Conservation (phyloP, 1,140 invertebrate genomes). For the Cherax destructor region DNA sequence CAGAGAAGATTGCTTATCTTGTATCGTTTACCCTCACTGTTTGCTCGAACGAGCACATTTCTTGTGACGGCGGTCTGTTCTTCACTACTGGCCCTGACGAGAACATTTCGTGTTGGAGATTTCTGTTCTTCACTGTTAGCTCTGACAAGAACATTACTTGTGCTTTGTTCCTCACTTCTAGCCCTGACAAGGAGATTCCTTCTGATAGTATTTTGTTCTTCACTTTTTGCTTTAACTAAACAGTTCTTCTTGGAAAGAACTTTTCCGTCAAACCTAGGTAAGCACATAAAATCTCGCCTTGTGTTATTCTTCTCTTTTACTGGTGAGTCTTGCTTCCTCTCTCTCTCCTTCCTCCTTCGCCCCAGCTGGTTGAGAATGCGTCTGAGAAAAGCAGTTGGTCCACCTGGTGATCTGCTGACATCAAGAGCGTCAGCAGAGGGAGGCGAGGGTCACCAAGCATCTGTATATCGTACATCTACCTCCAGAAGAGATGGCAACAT, state of each 20-base stretch:
- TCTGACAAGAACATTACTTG: background rate
- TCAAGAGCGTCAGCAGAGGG: constrained; percentile 59
- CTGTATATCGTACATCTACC: constrained; percentile 89
- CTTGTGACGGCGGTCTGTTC: constrained; percentile 11
- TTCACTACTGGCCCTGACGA: constrained; percentile 47
- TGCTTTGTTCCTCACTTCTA: constrained; percentile 44
- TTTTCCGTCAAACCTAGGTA: constrained; percentile 44
- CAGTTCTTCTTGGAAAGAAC: constrained; percentile 38
- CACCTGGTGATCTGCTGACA: constrained; percentile 57
- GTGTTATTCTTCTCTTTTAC: constrained; percentile 45
- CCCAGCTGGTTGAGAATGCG: constrained; percentile 57
- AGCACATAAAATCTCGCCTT: constrained; percentile 38
- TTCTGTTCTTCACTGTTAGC: constrained; percentile 11
- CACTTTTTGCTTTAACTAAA: constrained; percentile 53
- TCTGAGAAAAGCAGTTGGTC: constrained; percentile 58
- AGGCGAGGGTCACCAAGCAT: constrained; percentile 84
- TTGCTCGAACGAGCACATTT: constrained; percentile 29
- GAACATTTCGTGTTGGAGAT: constrained; percentile 25
- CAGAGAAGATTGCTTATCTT: constrained; percentile 36
- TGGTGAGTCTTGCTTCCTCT: constrained; percentile 33
- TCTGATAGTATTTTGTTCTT: constrained; percentile 49
- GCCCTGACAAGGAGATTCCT: constrained; percentile 40
- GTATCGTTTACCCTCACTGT: constrained; percentile 39
- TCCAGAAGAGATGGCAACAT: constrained; percentile 88
- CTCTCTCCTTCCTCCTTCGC: constrained; percentile 43